These are phyloP conservation scores for Cottoperca gobio DNA, from an alignment of 2,797 vertebrate species.

Conservation along the genomic window DNA sequence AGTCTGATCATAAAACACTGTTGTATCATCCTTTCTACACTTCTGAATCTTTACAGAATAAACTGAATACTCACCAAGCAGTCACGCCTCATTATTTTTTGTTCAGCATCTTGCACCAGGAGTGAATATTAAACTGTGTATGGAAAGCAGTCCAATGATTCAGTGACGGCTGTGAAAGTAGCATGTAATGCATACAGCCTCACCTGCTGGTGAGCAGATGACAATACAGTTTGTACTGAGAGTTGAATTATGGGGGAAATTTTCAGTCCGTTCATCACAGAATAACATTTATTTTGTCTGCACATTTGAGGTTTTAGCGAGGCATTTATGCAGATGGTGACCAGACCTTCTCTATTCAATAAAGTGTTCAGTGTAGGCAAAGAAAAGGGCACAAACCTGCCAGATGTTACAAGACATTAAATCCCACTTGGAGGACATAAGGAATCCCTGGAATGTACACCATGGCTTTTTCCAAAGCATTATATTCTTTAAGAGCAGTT, in stretches of 20 bases:
- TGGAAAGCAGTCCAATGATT: slow-evolving; percentile 33
- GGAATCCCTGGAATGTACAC: slow-evolving; percentile 2
- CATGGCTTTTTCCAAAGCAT: not conserved
- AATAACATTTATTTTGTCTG: slow-evolving; percentile 29
- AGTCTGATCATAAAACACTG: slow-evolving; percentile 86
- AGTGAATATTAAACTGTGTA: slow-evolving; percentile 22
- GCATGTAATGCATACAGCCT: slow-evolving; percentile 18
- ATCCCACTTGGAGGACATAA: not conserved
- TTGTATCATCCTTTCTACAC: slow-evolving; percentile 89
- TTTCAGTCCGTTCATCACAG: not conserved
- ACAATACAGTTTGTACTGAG: slow-evolving; percentile 23
- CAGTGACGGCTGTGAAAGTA: slow-evolving; percentile 26
- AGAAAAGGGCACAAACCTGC: not conserved
- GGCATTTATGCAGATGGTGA: slow-evolving; percentile 23
- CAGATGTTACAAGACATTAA: slow-evolving; percentile 32
- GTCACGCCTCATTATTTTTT: slow-evolving; percentile 44
- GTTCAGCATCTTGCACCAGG: slow-evolving; percentile 19
- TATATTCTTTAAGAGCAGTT: not conserved
- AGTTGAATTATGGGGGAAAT: not conserved
- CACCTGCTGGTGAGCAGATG: slow-evolving; percentile 65
- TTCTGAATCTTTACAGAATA: slow-evolving; percentile 89
- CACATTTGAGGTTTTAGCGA: not conserved
- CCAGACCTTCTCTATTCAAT: slow-evolving; percentile 5
- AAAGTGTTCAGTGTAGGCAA: slow-evolving; percentile 6
- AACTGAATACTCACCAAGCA: slow-evolving; percentile 84